Evolutionary conservation across 2,888 invertebrate species (phyloP).

Genomic region (Trimorus sp.): DNA sequence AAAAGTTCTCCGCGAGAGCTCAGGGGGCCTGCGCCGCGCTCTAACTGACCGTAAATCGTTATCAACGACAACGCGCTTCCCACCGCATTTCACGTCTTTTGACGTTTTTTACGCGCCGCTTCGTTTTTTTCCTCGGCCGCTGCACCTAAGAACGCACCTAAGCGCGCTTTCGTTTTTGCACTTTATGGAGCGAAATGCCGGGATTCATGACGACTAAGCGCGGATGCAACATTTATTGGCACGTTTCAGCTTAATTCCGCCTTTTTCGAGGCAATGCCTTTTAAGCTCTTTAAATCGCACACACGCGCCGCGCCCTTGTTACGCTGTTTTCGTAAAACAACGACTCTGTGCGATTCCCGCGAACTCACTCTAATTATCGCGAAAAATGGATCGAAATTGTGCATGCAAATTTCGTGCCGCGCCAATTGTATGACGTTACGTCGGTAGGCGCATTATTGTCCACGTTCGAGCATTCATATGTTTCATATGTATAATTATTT

Average conservation of each 20-base stretch:
- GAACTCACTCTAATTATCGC: too few species aligned
- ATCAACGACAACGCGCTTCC: constrained; percentile 63
- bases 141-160: constrained; percentile 36
- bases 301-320: too few species aligned
- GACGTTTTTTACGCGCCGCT: constrained; percentile 49
- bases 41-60: constrained; percentile 68
- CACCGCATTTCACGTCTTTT: constrained; percentile 57
- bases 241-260: constrained; percentile 15
- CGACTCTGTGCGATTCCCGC: too few species aligned
- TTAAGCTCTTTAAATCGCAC: not conserved
- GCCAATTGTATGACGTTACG: too few species aligned
- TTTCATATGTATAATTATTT: too few species aligned
- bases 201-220: constrained; percentile 38
- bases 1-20: constrained; percentile 65
- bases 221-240: constrained; percentile 46
- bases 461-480: too few species aligned
- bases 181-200: constrained; percentile 31
- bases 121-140: constrained; percentile 24
- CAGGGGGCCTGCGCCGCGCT: constrained; percentile 57
- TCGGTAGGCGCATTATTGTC: too few species aligned
- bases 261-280: constrained; percentile 3
- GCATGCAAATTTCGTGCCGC: too few species aligned
- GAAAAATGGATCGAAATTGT: too few species aligned
- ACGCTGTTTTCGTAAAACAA: too few species aligned
- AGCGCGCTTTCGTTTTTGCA: constrained; percentile 36